Percentiles rank a stretch among this genome's conserved stretches.
phyloP scores from a whole-genome alignment of 2,113 vertebrate species.

The Cygnus atratus region DNA sequence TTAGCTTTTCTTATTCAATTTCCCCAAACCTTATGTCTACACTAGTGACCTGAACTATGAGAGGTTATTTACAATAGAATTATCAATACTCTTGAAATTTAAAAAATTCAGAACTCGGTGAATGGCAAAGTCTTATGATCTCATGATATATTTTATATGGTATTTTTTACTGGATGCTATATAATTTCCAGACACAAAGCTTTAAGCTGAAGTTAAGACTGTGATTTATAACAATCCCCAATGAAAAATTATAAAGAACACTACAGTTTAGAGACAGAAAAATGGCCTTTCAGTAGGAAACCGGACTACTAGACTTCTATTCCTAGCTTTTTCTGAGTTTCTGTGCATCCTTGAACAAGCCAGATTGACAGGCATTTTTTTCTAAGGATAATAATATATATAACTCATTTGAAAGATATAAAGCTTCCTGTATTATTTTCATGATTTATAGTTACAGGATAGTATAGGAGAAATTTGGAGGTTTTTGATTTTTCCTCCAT shows the following conservation, averaged over 20 bases:
- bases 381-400: neutral
- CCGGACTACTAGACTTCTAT: neutral
- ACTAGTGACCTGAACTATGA: slow-evolving; percentile 87
- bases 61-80: slow-evolving; percentile 87
- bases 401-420: neutral
- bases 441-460: neutral
- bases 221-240: neutral
- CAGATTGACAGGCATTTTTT: neutral
- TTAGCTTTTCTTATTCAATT: slow-evolving; percentile 87
- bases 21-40: slow-evolving; percentile 75
- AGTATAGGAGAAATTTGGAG: neutral
- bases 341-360: neutral
- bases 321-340: neutral
- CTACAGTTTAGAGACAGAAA: neutral
- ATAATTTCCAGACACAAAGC: neutral
- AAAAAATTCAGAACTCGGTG: slow-evolving; percentile 79
- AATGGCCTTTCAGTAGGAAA: neutral
- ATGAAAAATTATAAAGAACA: neutral
- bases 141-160: slow-evolving; percentile 2
- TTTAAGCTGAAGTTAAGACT: neutral
- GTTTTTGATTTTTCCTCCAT: neutral
- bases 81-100: slow-evolving; percentile 82
- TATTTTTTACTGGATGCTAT: neutral
- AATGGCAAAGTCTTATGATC: slow-evolving; percentile 63
- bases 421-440: neutral